Conservation (phyloP, 2,113 vertebrate species). For the Gallinago undulata region DNA sequence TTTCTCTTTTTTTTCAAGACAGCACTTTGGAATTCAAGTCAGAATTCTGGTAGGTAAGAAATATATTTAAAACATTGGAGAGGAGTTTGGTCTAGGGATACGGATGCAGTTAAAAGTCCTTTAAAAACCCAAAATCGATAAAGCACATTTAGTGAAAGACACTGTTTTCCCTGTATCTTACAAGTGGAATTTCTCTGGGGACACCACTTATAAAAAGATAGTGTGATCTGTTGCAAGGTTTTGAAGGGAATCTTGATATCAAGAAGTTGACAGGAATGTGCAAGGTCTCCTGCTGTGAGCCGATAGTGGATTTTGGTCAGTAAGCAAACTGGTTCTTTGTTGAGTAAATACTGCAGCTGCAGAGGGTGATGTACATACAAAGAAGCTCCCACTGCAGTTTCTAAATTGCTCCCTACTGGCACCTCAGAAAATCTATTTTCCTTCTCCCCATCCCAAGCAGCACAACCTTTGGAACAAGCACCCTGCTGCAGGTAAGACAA, state of each 20-base stretch:
- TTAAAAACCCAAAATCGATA: neutral
- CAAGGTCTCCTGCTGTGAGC: neutral
- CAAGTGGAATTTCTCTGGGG: neutral
- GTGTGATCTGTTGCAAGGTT: neutral
- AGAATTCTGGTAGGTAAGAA: neutral
- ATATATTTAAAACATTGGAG: neutral
- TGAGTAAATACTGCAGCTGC: neutral
- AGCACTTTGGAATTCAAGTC: neutral
- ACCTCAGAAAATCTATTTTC: neutral
- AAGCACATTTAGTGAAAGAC: neutral
- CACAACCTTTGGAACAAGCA: neutral
- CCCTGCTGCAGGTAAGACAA: neutral
- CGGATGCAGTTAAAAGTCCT: neutral
- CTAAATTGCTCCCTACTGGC: neutral
- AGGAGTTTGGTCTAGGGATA: neutral
- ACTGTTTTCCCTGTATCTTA: accelerated
- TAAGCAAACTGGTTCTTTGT: neutral
- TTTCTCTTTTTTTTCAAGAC: neutral
- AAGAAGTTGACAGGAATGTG: neutral
- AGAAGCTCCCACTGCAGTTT: neutral
- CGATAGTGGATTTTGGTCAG: neutral
- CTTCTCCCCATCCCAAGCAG: neutral
- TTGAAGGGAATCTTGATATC: neutral
- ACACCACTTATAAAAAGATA: neutral
- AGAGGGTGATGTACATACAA: neutral